Conservation (phyloP, 1,140 invertebrate genomes). For the Pseudomyrmex cubaensis region DNA sequence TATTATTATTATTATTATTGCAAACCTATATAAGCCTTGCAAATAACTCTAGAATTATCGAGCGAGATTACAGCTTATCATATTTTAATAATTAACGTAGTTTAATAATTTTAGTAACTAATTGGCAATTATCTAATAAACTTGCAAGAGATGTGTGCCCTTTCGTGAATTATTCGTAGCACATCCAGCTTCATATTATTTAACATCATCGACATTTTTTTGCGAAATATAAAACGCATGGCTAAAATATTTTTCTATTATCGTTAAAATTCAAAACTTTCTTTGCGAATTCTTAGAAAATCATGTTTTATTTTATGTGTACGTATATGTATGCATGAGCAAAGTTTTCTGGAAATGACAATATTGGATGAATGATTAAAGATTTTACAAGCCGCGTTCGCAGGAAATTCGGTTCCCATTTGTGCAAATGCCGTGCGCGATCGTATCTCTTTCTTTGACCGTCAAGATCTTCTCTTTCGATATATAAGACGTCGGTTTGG, state of each 20-base stretch:
- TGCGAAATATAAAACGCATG: neutral
- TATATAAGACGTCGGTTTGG: conserved; percentile 63
- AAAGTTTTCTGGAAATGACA: too few species aligned
- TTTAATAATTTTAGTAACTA: conserved; percentile 34
- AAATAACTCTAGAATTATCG: conserved; percentile 6
- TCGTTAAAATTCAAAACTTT: neutral
- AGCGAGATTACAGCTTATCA: conserved; percentile 19
- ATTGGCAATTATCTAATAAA: conserved; percentile 2
- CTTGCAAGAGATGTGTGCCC: neutral
- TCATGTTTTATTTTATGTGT: neutral
- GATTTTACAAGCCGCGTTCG: conserved; percentile 14
- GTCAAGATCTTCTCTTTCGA: conserved; percentile 33
- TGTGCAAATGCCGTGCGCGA: conserved; percentile 12
- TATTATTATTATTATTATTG: conserved; percentile 26
- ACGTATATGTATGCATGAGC: too few species aligned
- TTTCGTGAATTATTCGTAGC: conserved; percentile 16
- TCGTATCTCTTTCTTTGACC: conserved; percentile 58
- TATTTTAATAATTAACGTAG: conserved; percentile 33
- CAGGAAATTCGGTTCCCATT: conserved; percentile 54
- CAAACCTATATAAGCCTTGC: neutral
- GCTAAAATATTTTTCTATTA: neutral
- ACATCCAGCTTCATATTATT: neutral
- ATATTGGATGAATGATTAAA: neutral
- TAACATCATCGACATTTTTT: neutral
- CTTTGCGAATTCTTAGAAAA: neutral